Evolutionary conservation across 1,140 invertebrate genomes (phyloP).

Genomic region (Zaprionus lachaisei): DNA sequence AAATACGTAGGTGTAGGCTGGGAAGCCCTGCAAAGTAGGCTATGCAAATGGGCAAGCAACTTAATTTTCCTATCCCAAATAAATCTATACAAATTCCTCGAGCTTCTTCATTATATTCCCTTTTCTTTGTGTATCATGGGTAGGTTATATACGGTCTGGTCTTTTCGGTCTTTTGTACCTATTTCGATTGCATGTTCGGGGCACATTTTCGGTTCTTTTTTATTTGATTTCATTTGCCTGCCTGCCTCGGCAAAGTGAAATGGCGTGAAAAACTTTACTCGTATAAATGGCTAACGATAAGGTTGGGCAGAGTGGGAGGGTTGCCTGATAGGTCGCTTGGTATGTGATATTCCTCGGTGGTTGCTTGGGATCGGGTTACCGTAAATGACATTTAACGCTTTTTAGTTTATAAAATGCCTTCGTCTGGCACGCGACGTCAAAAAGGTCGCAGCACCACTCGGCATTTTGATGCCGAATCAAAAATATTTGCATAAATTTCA

Average conservation of each 20-base stretch:
- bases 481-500: constrained; percentile 68
- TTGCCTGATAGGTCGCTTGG: constrained; percentile 3
- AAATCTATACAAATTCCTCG: constrained; percentile 69
- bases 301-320: not conserved
- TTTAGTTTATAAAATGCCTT: constrained; percentile 79
- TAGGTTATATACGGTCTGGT: not conserved
- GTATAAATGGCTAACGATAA: constrained; percentile 71
- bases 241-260: constrained; percentile 61
- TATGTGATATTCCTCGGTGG: constrained; percentile 31
- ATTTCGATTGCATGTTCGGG: constrained; percentile 71
- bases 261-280: constrained; percentile 78
- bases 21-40: constrained; percentile 66
- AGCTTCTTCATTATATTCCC: not conserved
- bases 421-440: constrained; percentile 63
- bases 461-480: constrained; percentile 54
- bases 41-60: constrained; percentile 73
- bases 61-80: constrained; percentile 70
- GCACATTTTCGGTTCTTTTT: constrained; percentile 58
- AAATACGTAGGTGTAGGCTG: constrained; percentile 29
- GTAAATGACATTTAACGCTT: constrained; percentile 82
- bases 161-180: constrained; percentile 35
- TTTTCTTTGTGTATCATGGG: not conserved
- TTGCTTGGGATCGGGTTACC: constrained; percentile 58
- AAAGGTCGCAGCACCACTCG: constrained; percentile 51
- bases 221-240: constrained; percentile 28